Base-by-base conservation (phyloP, 1,140 invertebrate species). In the Tetramorium simillimum region DNA sequence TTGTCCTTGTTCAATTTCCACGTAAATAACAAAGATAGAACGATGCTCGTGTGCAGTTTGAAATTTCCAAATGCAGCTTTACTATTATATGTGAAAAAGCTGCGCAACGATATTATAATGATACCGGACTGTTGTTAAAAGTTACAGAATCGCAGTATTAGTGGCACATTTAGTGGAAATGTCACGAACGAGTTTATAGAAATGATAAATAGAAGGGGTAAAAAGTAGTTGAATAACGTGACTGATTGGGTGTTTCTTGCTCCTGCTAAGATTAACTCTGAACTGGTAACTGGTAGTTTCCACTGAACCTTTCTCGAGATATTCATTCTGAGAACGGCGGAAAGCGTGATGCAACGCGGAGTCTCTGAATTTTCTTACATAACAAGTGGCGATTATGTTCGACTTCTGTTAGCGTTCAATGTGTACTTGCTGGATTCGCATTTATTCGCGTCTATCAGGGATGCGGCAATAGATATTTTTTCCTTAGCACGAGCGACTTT, bases 321-420 rank as follows among this genome's bases (percentile, higher is more conserved):
- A 75, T 81, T 43, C 21, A 70, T 84, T 84, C 69, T 37, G 14
- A 62, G 80, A 82, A 81, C 65, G 63, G 43, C 65, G 63, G 43
- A 60, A 73, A 82, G 40, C 53, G 24, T 46, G 80, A 73, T 60
- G 67, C 80, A 82, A 82, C 28, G 14, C 33, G 21, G 60, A 43
- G 53, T 60, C 67, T 60, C 21, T 82, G 80, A 73, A 82, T 73
- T 73, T 82, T 73, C 80, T 82, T 82, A 82, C 40, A 60, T 60
- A 82, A 82, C 21, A 46, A 58, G 37, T 58, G 21, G 6, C 70
- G 65, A 56, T 82, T 73, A 33, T 60, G 33, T 73, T 75, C 33
- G 21, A 60, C 10, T 60, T 73, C 7, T 73, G 40, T 58, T 28
- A 62, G 24, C 7, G 10, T 33, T 69, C 21, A 46, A 43, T 33